phyloP scores from a whole-genome alignment of 2,797 vertebrate genomes.

The Myoxocephalus aenaeus region DNA sequence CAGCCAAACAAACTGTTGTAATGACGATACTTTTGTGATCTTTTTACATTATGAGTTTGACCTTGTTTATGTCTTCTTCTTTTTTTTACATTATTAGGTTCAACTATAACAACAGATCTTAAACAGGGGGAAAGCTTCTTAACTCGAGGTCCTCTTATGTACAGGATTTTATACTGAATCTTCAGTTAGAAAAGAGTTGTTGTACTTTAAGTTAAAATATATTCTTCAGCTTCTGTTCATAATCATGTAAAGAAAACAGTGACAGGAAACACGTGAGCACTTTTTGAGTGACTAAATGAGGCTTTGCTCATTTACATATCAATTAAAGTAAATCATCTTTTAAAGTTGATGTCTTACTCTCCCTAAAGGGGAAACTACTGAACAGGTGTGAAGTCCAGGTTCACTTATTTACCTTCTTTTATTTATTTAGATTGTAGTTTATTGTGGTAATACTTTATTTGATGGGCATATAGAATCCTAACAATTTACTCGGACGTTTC shows the following conservation, averaged over 20 bases:
- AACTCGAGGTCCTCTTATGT: not conserved
- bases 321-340: not conserved
- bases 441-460: not conserved
- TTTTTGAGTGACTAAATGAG: not conserved
- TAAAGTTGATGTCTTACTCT: not conserved
- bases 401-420: not conserved
- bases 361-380: not conserved
- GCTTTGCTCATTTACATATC: not conserved
- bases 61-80: not conserved
- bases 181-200: not conserved
- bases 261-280: not conserved
- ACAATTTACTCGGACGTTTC: not conserved
- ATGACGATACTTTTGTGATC: not conserved
- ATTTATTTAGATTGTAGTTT: not conserved
- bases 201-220: not conserved
- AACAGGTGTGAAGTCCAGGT: not conserved
- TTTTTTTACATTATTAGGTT: not conserved
- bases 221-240: not conserved
- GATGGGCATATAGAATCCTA: accelerated
- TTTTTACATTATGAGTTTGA: not conserved
- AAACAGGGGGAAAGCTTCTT: too few relatives aligned
- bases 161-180: not conserved
- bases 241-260: not conserved
- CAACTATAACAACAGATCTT: not conserved
- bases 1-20: not conserved